Conservation (phyloP, 2,888 invertebrate species). For the Nephrotoma appendiculata region DNA sequence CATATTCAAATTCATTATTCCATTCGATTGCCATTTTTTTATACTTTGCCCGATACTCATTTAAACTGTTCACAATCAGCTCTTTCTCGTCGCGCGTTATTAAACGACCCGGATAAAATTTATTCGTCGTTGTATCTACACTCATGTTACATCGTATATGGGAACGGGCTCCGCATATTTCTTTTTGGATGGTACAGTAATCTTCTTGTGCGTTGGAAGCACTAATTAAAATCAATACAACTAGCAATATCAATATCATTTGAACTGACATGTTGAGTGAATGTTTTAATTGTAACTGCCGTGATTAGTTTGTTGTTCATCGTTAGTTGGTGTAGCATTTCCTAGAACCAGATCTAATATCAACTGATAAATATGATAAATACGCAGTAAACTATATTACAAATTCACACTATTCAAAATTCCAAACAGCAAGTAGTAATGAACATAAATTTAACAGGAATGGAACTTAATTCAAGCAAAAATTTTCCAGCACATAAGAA, state of each 20-base stretch:
- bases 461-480: background rate
- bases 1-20: background rate
- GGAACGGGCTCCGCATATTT: background rate
- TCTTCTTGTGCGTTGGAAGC: background rate
- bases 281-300: background rate
- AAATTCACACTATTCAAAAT: background rate
- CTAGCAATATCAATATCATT: background rate
- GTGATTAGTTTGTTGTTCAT: background rate
- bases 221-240: background rate
- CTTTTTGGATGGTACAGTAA: background rate
- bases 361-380: background rate
- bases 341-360: background rate
- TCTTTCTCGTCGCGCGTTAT: background rate
- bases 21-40: background rate
- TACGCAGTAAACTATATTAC: background rate
- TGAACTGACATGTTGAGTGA: background rate
- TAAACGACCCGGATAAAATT: background rate
- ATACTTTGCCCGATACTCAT: background rate
- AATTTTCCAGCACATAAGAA: background rate
- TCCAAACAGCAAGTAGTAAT: background rate
- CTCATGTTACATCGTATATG: background rate
- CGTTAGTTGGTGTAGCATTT: background rate
- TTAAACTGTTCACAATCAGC: background rate
- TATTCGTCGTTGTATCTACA: background rate
- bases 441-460: background rate